Conservation (phyloP, 2,888 invertebrate genomes). For the Watsonalla binaria region DNA sequence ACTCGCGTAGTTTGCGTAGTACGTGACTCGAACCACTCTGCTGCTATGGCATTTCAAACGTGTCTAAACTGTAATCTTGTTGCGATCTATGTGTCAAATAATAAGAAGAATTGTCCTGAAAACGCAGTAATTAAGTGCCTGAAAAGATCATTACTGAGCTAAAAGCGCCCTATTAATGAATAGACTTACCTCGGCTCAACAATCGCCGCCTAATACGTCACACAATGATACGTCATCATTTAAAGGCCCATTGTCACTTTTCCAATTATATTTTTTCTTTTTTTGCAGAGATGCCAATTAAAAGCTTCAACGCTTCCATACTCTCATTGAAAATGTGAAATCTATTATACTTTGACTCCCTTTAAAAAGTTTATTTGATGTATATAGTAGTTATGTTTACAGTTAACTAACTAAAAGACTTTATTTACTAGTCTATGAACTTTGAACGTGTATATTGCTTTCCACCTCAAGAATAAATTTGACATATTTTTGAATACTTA, state of each 20-base stretch:
- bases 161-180: slow-evolving; percentile 45
- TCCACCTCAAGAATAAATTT: too few relatives aligned
- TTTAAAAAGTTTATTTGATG: background rate
- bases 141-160: slow-evolving; percentile 58
- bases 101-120: slow-evolving; percentile 21
- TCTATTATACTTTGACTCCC: background rate
- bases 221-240: slow-evolving; percentile 51
- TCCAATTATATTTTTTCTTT: slow-evolving; percentile 57
- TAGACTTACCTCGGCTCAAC: slow-evolving; percentile 50
- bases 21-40: too few relatives aligned
- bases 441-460: too few relatives aligned
- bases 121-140: slow-evolving; percentile 50
- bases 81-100: too few relatives aligned
- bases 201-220: slow-evolving; percentile 24
- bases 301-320: background rate
- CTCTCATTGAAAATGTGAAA: background rate
- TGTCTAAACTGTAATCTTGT: background rate
- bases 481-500: background rate
- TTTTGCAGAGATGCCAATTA: slow-evolving; percentile 40
- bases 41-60: background rate
- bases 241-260: slow-evolving; percentile 55
- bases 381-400: too few relatives aligned
- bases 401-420: too few relatives aligned
- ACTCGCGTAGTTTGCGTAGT: too few relatives aligned
- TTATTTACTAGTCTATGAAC: too few relatives aligned